Base-by-base conservation (phyloP, 2,888 invertebrate genomes). In the Lottia scabra region DNA sequence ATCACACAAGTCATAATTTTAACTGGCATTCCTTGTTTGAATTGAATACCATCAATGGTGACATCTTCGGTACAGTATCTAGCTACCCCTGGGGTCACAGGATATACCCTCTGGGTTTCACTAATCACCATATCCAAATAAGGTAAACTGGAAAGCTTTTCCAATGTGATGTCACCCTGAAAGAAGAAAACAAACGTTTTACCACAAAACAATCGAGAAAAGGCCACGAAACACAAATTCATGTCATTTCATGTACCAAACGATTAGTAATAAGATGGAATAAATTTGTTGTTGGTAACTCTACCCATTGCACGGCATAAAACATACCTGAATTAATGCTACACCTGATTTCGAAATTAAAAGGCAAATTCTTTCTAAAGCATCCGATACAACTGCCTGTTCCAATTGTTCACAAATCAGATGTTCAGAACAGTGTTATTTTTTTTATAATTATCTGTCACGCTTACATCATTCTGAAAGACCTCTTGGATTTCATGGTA, bases 51-150 rank as follows among this genome's bases (percentile, higher is more conserved):
- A 65, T 77, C 69, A 3, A 85, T 73, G 13, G 65, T 74, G 70
- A 82, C 82, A 67, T 79, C 80, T 43, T 80, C 73, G 0, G 79
- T 73, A 71, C 83, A 83, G 13, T 71, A 73, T 15, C 85, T 70
- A 5, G 81, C 76, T 12, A 84, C 73, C 82, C 83, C 83, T 1
- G 83, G 83, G 3, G 81, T 81, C 19, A 81, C 76, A 0, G 83
- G 82, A 46, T 79, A 79, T 1, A 78, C 43, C 43, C 83, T 71
- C 10, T 77, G 71, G 45, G 80, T 78, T 70, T 83, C 83, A 8
- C 75, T 67, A 26, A 81, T 76, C 0, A 82, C 72, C 75, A 76
- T 80, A 27, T 83, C 80, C n/a, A 83, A 73, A 65, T 81, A 82
- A 56, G 75, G 63, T 69, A 80, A 44, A 5, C 69, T 63, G 26